phyloP scores from a whole-genome alignment of 2,888 invertebrate species.

The Pyrochroa serraticornis region DNA sequence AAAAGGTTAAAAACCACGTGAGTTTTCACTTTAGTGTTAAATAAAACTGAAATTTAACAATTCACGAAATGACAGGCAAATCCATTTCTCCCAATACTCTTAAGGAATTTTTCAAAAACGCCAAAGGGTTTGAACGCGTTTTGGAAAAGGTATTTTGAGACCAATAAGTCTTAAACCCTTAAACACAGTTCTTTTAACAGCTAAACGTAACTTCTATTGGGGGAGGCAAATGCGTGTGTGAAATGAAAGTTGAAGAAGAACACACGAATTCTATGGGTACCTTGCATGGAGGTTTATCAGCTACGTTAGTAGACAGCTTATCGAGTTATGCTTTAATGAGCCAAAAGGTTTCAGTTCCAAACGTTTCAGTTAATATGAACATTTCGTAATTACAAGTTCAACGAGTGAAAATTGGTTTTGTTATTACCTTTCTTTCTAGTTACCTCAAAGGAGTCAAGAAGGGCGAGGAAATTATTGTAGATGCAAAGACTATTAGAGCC shows the following conservation, averaged over 20 bases:
- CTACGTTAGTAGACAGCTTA: conserved; percentile 77
- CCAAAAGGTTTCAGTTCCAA: conserved; percentile 61
- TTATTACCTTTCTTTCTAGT: conserved; percentile 59
- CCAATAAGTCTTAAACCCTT: too few species aligned
- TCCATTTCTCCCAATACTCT: too few species aligned
- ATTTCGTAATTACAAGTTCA: neutral
- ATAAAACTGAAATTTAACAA: too few species aligned
- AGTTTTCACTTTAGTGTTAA: too few species aligned
- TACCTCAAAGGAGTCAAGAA: conserved; percentile 77
- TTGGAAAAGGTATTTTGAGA: too few species aligned
- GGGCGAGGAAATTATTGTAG: conserved; percentile 80
- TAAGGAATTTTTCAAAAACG: too few species aligned
- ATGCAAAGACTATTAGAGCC: conserved; percentile 75
- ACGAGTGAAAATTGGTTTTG: neutral
- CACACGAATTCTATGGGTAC: conserved; percentile 77
- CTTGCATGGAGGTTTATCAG: conserved; percentile 86
- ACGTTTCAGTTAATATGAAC: conserved; percentile 65
- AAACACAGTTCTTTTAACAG: too few species aligned
- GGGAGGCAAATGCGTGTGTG: conserved; percentile 66
- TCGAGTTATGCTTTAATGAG: conserved; percentile 82
- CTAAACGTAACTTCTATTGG: too few species aligned
- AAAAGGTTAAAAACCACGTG: too few species aligned
- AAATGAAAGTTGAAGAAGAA: conserved; percentile 75
- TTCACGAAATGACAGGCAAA: too few species aligned
- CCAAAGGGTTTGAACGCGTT: too few species aligned